phyloP scores from a whole-genome alignment of 1,140 invertebrate species.

The Zaprionus gabonicus region DNA sequence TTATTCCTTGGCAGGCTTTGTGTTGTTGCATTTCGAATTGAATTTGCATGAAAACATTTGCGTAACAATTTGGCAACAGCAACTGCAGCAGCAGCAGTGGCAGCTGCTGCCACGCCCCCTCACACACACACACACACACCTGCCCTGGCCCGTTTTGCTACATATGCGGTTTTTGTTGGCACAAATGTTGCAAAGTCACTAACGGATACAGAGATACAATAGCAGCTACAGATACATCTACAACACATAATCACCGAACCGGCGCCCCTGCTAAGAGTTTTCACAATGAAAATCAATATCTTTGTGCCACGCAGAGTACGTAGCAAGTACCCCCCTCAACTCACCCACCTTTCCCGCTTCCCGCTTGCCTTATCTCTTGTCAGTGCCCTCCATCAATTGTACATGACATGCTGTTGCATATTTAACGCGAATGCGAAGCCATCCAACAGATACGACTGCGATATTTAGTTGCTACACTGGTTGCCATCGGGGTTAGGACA shows the following conservation, averaged over 20 bases:
- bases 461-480: conserved; percentile 17
- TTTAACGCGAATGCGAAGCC: conserved; percentile 51
- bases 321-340: neutral
- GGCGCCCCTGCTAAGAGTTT: conserved; percentile 57
- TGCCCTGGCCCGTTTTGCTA: neutral
- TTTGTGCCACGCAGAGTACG: neutral
- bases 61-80: conserved; percentile 71
- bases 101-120: neutral
- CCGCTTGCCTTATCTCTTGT: neutral
- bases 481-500: neutral
- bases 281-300: conserved; percentile 71
- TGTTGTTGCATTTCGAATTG: conserved; percentile 60
- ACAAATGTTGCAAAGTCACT: conserved; percentile 45
- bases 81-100: conserved; percentile 16
- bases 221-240: conserved; percentile 36
- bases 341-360: neutral
- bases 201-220: conserved; percentile 23
- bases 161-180: conserved; percentile 22
- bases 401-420: conserved; percentile 53
- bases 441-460: conserved; percentile 37
- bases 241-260: conserved; percentile 60
- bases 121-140: neutral
- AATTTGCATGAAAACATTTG: conserved; percentile 73
- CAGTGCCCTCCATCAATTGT: conserved; percentile 26
- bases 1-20: conserved; percentile 27